Evolutionary conservation across 2,888 invertebrate genomes (phyloP), one percentile per base, ranked within the genome.

Genomic region (Idaea aversata): DNA sequence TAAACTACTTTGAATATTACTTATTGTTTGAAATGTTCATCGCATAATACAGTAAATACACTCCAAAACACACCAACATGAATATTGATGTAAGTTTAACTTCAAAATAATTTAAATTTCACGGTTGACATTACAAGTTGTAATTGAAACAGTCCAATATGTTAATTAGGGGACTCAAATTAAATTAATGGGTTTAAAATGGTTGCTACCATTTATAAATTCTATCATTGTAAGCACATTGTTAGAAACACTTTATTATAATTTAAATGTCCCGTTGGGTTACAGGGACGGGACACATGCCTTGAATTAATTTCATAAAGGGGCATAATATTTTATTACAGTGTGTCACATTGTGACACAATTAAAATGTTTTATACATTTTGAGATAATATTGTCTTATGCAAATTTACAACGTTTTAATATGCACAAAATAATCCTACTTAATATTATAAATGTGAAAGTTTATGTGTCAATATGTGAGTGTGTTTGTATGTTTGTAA

Each of bases 361-460:
- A 47, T 47, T 47, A 47, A 47, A 47, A 47, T 47, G 47, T 47
- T 47, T 47, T 47, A 47, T 47, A 47, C 47, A 13, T 47, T 47
- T 47, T 47, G 47, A 47, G 47, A 47, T 47, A 47, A 47, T 73
- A 70, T 71, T 71, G 69, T 66, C 70, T 66, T 68, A 67, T 59
- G 60, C 38, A 63, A 71, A 70, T 47, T 47, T 47, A 47, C 13
- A 10, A 10, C 47, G 13, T 4, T 13, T 13, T 10, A 47, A 47
- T 10, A 47, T 10, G 10, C 10, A 47, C 13, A 36, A 5, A 36
- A 5, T 7, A 36, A 36, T 36, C 25, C 25, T 25, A 25, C 25
- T 25, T 25, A 25, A 25, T 25, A 25, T 25, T 25, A 25, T 25
- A 25, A 25, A 25, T 25, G 25, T 25, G 25, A 25, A 25, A 25